Conservation (phyloP, 2,797 vertebrate genomes). For the Alfaro cultratus region DNA sequence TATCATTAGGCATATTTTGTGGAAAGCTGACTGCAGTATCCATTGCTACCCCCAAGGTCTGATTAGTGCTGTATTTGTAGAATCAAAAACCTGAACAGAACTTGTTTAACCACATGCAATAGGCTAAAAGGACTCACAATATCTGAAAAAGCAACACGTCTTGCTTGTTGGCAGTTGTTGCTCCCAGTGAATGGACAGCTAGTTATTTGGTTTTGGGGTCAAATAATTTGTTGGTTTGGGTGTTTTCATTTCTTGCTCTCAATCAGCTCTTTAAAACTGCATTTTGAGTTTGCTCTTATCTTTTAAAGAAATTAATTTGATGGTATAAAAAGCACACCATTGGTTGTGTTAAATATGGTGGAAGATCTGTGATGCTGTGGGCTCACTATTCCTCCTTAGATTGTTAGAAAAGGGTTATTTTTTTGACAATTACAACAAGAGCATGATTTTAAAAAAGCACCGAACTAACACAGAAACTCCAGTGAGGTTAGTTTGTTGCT, state of each 20-base stretch:
- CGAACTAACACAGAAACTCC: not conserved
- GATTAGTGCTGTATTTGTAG: not conserved
- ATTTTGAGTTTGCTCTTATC: not conserved
- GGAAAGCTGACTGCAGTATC: not conserved
- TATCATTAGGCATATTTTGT: not conserved
- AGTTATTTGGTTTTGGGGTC: not conserved
- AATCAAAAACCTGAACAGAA: not conserved
- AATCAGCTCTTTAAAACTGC: not conserved
- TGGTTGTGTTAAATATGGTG: not conserved
- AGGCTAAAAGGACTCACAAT: not conserved
- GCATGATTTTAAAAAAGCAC: not conserved
- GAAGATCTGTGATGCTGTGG: not conserved
- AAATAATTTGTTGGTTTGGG: not conserved
- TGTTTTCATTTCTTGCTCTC: not conserved
- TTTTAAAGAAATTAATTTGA: not conserved
- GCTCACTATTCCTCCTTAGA: not conserved
- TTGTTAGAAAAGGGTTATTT: not conserved
- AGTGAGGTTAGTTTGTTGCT: not conserved
- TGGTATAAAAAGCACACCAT: not conserved
- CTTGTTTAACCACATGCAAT: not conserved
- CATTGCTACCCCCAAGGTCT: not conserved
- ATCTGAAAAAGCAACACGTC: not conserved
- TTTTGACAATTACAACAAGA: not conserved
- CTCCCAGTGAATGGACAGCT: not conserved
- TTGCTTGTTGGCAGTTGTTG: not conserved